Base-by-base conservation (phyloP, 2,797 vertebrate species). In the Sebastes hubbsi region DNA sequence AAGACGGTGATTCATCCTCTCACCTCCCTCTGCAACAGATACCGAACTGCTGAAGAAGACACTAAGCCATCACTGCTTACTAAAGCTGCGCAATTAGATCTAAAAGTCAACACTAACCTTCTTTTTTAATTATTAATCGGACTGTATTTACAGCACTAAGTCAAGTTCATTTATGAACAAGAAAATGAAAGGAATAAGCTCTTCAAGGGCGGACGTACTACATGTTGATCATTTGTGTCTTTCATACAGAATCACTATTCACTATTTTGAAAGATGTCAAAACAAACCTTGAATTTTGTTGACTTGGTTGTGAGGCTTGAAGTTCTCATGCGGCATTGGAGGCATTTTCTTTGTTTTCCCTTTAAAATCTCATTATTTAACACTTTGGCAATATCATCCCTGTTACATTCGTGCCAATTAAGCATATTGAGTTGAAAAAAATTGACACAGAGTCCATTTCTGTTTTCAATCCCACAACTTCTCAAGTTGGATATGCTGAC, bases 1-100 rank as follows among this genome's bases (percentile, higher is more conserved):
- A 82, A 85, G 75, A 42, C 36, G 2, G 62, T 82, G 83, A 88
- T 72, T 86, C 85, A 87, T 77, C 3, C 78, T 34, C 75, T 74
- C 60, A 27, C 68, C 78, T 72, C 72, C 16, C 46, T 59, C 62
- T 68, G 55, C 54, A 63, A 22, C 63, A 49, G 49, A 75, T 14
- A 54, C 30, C 32, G 36, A 38, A 38, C 8, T 22, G 65, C 42
- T 55, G 30, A 27, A 55, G 66, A 69, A 55, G 32, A 63, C 61
- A 52, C 49, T 52, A n/a, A 52, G 20, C 49, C 49, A 9, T 20
- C 4, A 4, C 20, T 62, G 36, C 1, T 27, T 12, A 56, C 16
- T 36, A 69, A 58, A 73, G 42, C 58, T 52, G 34, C 30, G 25
- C 30, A 18, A 38, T 55, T 30, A 32, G 58, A 68, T 60, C 22